These are phyloP conservation scores for Metellina segmentata DNA, from an alignment of 2,888 invertebrate genomes.

Conservation along the genomic window DNA sequence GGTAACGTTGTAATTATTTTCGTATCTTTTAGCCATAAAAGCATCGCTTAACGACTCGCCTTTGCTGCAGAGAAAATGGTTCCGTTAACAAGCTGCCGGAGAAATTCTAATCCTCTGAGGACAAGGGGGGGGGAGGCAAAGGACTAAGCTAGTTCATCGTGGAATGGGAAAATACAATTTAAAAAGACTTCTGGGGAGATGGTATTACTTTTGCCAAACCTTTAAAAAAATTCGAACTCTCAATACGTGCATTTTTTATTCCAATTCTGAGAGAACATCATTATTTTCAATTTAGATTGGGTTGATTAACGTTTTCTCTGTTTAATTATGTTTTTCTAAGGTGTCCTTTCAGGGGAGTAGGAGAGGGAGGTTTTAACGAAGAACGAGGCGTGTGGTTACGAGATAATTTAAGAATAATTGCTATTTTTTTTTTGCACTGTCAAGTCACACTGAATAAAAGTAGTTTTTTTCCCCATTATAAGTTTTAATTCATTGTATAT, in stretches of 20 bases:
- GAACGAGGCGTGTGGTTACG: not conserved
- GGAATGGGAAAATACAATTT: not conserved
- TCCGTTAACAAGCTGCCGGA: conserved; percentile 1
- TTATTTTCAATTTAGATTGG: not conserved
- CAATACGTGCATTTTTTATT: not conserved
- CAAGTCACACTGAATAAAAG: no score
- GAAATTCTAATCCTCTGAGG: not conserved
- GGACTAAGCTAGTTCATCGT: not conserved
- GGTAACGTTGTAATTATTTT: conserved; percentile 14
- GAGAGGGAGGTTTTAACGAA: not conserved
- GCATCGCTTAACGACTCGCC: not conserved
- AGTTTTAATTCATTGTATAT: no score
- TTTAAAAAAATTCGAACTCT: not conserved
- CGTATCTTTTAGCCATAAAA: not conserved
- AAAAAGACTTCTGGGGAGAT: not conserved
- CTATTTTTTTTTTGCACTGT: not conserved
- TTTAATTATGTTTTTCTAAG: not conserved
- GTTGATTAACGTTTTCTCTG: not conserved
- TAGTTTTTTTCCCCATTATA: no score
- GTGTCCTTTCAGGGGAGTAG: not conserved
- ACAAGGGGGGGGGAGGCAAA: not conserved
- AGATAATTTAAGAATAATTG: not conserved
- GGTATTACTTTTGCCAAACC: not conserved
- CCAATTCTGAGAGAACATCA: not conserved
- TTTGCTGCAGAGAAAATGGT: conserved; percentile 16